Evolutionary conservation across 1,140 invertebrate genomes (phyloP).

Genomic region (Pygmarrhopalites habei): DNA sequence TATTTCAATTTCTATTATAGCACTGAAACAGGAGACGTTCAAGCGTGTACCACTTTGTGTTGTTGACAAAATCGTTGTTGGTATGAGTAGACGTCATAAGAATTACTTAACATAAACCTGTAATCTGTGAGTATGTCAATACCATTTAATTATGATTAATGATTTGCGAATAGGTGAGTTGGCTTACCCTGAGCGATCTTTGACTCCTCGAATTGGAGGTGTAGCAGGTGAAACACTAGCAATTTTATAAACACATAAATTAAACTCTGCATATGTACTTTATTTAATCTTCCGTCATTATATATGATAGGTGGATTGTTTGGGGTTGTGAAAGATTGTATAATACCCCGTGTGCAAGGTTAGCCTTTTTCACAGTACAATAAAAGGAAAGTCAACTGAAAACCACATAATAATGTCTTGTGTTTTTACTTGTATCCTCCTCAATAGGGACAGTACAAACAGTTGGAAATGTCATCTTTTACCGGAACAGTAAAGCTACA

Average conservation of each 20-base stretch:
- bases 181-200: conserved; percentile 65
- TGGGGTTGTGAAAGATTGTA: conserved; percentile 58
- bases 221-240: neutral
- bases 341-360: conserved; percentile 42
- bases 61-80: conserved; percentile 64
- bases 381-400: conserved; percentile 25
- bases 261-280: neutral
- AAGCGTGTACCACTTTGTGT: conserved; percentile 57
- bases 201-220: conserved; percentile 65
- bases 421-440: too few species aligned
- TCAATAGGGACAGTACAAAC: conserved; percentile 30
- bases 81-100: too few species aligned
- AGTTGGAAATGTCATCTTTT: conserved; percentile 30
- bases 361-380: too few species aligned
- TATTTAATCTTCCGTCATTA: neutral
- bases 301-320: conserved; percentile 58
- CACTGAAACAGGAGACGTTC: conserved; percentile 60
- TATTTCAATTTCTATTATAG: too few species aligned
- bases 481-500: conserved; percentile 4
- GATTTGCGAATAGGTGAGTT: conserved; percentile 62
- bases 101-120: too few species aligned
- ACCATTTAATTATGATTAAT: too few species aligned
- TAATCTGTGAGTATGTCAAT: too few species aligned
- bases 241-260: neutral
- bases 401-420: too few species aligned